Evolutionary conservation across 2,888 invertebrate species (phyloP).

Genomic region (Mesodorylaimus sp.): DNA sequence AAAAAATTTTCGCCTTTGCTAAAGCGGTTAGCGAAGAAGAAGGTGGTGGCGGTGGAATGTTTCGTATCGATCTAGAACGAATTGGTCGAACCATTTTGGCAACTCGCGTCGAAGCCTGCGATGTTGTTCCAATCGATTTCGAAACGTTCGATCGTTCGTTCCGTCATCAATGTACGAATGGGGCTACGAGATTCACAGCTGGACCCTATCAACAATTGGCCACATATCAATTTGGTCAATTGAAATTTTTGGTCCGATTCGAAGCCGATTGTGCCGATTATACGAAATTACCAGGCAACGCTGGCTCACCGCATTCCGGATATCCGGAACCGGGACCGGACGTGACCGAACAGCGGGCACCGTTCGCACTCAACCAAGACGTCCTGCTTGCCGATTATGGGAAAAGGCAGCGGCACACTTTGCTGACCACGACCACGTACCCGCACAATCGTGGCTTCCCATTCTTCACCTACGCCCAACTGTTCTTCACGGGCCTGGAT

Average conservation of each 20-base stretch:
- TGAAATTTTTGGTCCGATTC: conserved; percentile 24
- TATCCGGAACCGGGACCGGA: not conserved
- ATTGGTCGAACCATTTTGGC: conserved; percentile 27
- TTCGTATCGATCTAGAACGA: conserved; percentile 28
- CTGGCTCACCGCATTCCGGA: not conserved
- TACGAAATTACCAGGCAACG: conserved; percentile 11
- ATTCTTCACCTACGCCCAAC: conserved; percentile 29
- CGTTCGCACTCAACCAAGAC: not conserved
- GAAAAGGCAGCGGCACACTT: not conserved
- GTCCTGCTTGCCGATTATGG: conserved; percentile 1
- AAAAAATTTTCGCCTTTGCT: conserved; percentile 27
- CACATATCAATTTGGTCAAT: conserved; percentile 24
- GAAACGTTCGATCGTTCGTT: conserved; percentile 22
- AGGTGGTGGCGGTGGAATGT: conserved; percentile 24
- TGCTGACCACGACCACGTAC: conserved; percentile 20
- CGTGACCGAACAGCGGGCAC: not conserved
- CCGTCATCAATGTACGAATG: conserved; percentile 19
- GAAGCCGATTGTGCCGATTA: conserved; percentile 28
- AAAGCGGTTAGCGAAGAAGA: conserved; percentile 23
- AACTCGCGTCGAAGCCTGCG: conserved; percentile 25
- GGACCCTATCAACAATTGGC: conserved; percentile 14
- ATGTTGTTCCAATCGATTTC: conserved; percentile 24
- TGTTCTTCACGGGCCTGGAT: conserved; percentile 11
- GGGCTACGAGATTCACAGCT: conserved; percentile 20
- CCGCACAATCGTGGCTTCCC: conserved; percentile 27